Evolutionary conservation across 2,113 vertebrate genomes (phyloP).

Genomic region (Microtus pennsylvanicus): DNA sequence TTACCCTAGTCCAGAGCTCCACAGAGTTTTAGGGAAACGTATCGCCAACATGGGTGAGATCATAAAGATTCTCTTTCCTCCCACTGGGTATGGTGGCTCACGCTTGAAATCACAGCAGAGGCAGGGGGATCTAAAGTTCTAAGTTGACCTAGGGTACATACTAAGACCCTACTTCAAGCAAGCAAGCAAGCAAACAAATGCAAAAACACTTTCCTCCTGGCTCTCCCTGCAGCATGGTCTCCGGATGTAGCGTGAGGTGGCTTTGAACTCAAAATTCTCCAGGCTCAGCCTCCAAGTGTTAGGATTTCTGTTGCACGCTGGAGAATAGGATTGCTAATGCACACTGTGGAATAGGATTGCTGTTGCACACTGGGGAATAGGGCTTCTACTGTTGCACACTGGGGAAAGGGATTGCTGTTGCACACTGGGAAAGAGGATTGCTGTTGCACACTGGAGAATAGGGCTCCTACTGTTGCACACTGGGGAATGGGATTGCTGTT

Average conservation of each 20-base stretch:
- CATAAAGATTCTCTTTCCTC: neutral
- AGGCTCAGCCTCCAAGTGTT: neutral
- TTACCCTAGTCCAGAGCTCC: neutral
- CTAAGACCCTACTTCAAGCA: neutral
- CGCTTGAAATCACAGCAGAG: neutral
- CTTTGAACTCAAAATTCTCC: neutral
- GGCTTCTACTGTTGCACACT: too few relatives aligned
- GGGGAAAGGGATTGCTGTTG: too few relatives aligned
- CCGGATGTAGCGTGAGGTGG: neutral
- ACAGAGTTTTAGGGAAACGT: neutral
- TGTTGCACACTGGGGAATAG: neutral
- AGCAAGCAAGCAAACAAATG: neutral
- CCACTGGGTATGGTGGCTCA: neutral
- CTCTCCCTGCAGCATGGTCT: neutral
- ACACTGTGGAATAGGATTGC: neutral
- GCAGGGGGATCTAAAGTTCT: neutral
- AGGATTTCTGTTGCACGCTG: neutral
- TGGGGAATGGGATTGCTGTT: too few relatives aligned
- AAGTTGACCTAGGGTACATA: neutral
- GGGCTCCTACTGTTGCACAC: too few relatives aligned
- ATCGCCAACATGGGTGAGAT: constrained; percentile 1
- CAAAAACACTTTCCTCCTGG: neutral
- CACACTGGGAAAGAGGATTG: too few relatives aligned
- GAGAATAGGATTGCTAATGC: too few relatives aligned
- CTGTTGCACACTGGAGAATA: neutral